Evolutionary conservation across 2,888 invertebrate species (phyloP).

Genomic region (Neoitamus cyanurus): DNA sequence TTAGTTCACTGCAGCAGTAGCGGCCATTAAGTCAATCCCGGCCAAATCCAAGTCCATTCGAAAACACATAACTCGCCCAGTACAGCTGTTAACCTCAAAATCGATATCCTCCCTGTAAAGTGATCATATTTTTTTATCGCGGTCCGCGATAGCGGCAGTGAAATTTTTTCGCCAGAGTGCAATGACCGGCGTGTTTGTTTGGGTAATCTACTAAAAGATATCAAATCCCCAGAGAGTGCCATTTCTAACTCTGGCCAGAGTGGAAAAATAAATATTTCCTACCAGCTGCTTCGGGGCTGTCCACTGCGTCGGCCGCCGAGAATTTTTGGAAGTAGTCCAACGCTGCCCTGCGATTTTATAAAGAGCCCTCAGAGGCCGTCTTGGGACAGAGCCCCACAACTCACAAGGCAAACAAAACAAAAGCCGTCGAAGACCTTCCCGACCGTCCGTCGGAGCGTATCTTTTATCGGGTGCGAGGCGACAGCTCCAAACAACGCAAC

Average conservation of each 20-base stretch:
- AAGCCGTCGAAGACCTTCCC: not conserved
- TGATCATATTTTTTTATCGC: not conserved
- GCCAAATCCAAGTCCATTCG: not conserved
- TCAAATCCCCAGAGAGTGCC: not conserved
- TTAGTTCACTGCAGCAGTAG: not conserved
- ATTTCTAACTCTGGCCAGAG: not conserved
- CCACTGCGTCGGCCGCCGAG: not conserved
- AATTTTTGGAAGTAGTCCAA: not conserved
- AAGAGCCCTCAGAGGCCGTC: not conserved
- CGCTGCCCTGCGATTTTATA: not conserved
- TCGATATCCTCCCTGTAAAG: not conserved
- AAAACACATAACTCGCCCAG: not conserved
- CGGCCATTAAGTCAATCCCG: not conserved
- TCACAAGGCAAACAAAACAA: not conserved
- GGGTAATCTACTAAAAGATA: slow-evolving; percentile 1
- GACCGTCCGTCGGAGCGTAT: not conserved
- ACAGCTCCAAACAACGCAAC: not conserved
- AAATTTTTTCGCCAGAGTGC: not conserved
- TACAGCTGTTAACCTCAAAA: slow-evolving; percentile 1
- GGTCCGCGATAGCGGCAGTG: not conserved
- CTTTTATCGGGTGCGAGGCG: not conserved
- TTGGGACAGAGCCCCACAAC: not conserved
- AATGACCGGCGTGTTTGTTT: not conserved
- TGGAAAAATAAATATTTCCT: not conserved
- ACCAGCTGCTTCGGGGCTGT: not conserved